These are phyloP conservation scores for Merodon equestris DNA, from an alignment of 2,888 invertebrate genomes.

Conservation along the genomic window DNA sequence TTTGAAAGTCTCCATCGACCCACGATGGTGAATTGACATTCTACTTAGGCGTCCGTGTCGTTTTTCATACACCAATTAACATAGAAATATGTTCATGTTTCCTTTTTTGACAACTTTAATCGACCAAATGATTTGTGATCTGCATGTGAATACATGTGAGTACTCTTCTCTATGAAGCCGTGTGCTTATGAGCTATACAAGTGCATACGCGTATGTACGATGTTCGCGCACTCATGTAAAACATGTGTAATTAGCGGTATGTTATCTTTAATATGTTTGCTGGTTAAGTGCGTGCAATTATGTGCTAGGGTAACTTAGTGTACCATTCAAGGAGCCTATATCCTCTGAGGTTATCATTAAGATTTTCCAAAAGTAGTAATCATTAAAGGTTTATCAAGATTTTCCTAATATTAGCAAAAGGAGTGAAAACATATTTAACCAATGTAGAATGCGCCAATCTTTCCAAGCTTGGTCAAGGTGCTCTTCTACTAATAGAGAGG, in stretches of 20 bases:
- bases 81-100: slow-evolving; percentile 36
- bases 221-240: slow-evolving; percentile 19
- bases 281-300: slow-evolving; percentile 1
- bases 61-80: slow-evolving; percentile 42
- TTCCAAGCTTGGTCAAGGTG: no score
- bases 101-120: slow-evolving; percentile 47
- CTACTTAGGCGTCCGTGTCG: background rate
- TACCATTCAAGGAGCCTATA: no score
- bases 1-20: slow-evolving; percentile 31
- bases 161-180: slow-evolving; percentile 11
- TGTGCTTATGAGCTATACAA: background rate
- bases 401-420: no score
- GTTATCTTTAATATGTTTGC: slow-evolving; percentile 17
- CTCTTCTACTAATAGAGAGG: no score
- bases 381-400: no score
- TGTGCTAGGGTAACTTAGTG: background rate
- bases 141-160: slow-evolving; percentile 23
- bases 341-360: no score
- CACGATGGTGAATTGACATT: slow-evolving; percentile 16
- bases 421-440: no score
- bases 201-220: slow-evolving; percentile 11
- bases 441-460: no score
- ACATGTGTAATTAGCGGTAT: slow-evolving; percentile 23
- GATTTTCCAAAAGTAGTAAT: no score
- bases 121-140: slow-evolving; percentile 43